Base-by-base conservation (phyloP, 2,113 vertebrate genomes). In the Rhinoderma darwinii region DNA sequence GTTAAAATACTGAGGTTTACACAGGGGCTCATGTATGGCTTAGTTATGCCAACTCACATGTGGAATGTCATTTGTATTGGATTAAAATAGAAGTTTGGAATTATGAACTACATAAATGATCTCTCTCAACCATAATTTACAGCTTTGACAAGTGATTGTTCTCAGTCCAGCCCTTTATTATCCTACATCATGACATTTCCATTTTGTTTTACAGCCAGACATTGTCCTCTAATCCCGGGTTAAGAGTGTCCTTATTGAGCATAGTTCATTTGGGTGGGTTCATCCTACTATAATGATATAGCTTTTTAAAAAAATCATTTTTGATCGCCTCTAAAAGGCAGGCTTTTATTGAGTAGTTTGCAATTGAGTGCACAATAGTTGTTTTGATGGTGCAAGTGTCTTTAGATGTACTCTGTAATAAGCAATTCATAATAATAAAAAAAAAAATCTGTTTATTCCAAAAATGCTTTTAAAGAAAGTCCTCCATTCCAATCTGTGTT, bases 91-190 rank as follows among this genome's bases (percentile, higher is more conserved):
- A 73, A 25, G 66, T 56, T 56, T 74, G 47, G 47, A 61, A 39
- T 84, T 61, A 59, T 74, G 83, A 75, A 75, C 32, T 43, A 25
- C 14, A 73, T 32, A 37, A 44, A 75, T 76, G 27, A 61, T 27
- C 50, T 76, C 32, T 17, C 47, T 43, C n/a, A 30, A 14, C 47
- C 50, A 44, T 84, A 75, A 75, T 84, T 84, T 61, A 39, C 66
- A 75, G 83, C 83, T 76, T 76, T 84, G 51, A 35, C 6, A 61
- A 75, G 50, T 18, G n/a, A 61, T 44, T 75, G 83, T 84, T 74
- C 83, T n/a, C 10, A 32, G n/a, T 74, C 83, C 47, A 75, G 37
- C 51, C 66, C 50, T 27, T 27, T 75, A 54, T 56, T 84, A 82
- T 32, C 44, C 37, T 63, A 7, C 79, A 41, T 14, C 41, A 61